Base-by-base conservation (phyloP, 1,140 invertebrate genomes). In the Caerostris darwini region DNA sequence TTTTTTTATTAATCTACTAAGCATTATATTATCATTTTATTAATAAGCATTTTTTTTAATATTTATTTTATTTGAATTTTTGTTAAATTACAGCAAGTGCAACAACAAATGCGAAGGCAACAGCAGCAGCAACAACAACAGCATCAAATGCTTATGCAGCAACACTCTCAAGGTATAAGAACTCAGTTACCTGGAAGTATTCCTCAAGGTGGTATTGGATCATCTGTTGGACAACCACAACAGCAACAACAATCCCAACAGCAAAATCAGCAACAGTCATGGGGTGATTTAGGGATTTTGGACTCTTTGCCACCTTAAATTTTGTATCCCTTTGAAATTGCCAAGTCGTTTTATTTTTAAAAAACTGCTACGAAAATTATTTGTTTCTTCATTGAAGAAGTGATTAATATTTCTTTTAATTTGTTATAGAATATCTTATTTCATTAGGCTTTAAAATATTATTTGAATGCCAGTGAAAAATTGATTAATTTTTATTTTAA, bases 141-240 rank as follows among this genome's bases (percentile, higher is more conserved):
- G 7, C 92, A 94, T 34, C 94, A 91, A 54, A 85, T 90, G 93
- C 56, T 94, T 58, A 94, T 94, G 89, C 94, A 94, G 83, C 94
- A 94, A 89, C 91, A 95, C 17, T 61, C 91, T 59, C 91, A 93
- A 71, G 91, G 91, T 54, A 94, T 94, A 14, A 71, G 93, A 3
- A n/a, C 86, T 19, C 93, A 94, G 53, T 14, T 94, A 17, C 64
- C 86, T 50, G 83, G 83, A 59, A 87, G 77, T 83, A 71, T 93
- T 17, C 67, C 82, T 17, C 93, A 89, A 67, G 87, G 86, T 34
- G 69, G 69, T 12, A 61, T 94, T 64, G 71, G 69, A 7, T 19
- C 61, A 17, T 19, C 58, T 54, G 90, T 92, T 85, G 85, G 92
- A n/a, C 92, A 87, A 71, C 92, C 85, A 61, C 92, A 88, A 64